Base-by-base conservation (phyloP, 2,113 vertebrate genomes). In the Rhinogobius similis region DNA sequence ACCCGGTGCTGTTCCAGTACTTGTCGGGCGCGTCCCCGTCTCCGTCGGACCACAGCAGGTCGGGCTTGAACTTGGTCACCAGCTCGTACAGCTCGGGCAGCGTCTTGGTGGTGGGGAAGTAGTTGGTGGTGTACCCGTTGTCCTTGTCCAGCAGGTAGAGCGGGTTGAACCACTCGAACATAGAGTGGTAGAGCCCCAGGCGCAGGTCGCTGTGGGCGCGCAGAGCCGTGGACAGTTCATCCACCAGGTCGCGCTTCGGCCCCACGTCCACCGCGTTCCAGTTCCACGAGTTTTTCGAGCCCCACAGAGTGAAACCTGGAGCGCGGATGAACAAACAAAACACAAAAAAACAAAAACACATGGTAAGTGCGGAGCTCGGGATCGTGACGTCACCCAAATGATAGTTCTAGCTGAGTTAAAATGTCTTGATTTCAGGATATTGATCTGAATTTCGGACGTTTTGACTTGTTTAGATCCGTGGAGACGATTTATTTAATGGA, bases 121-220 rank as follows among this genome's bases (percentile, higher is more conserved):
- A 76, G 62, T 82, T 92, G 62, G 93, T 96, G 0, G 62, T 87
- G 86, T 94, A 99, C 6, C 0, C 24, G 14, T 88, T 95, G 63
- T 85, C 78, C 3, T 90, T 67, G 65, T 99, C 98, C 48, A 85
- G 76, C 21, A 90, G 83, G 78, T 92, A 99, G 39, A 97, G 89
- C 0, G 96, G 97, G 68, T 99, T 93, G 73, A 98, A 99, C 98
- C 98, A 99, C 82, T 99, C 98, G 0, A 98, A 99, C 10, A 97
- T 92, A 3, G 98, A 99, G 69, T 99, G 95, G 72, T 99, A 99
- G 0, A 99, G 92, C 11, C 98, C 98, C 27, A 99, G 92, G 55
- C 0, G 96, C 80, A 99, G 82, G 76, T 86, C 81, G 0, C 92
- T 94, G 66, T 87, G 67, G 0, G 76, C 89, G 21, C 93, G 93